Percentiles rank a stretch among this genome's conserved stretches.
phyloP scores from a whole-genome alignment of 2,113 vertebrate species.

The Rhadina sibilatrix region DNA sequence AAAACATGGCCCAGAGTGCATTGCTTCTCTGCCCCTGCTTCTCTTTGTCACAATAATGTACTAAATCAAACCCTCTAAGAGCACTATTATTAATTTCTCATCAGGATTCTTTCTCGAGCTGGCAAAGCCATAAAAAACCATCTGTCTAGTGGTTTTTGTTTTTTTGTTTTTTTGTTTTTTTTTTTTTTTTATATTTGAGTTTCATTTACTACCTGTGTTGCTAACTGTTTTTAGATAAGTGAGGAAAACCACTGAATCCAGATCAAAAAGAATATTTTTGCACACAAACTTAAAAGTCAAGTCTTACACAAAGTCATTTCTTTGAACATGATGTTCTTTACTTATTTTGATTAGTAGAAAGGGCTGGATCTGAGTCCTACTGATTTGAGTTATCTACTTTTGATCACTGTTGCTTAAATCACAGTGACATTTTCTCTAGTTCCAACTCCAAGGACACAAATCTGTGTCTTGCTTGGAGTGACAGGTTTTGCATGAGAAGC shows the following conservation, averaged over 20 bases:
- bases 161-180: too few relatives aligned
- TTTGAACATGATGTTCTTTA: slow-evolving; percentile 66
- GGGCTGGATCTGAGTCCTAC: slow-evolving; percentile 14
- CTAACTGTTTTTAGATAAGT: slow-evolving; percentile 11
- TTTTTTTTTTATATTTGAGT: neutral
- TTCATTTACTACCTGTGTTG: slow-evolving; percentile 37
- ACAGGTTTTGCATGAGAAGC: slow-evolving; percentile 15
- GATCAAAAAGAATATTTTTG: slow-evolving; percentile 65
- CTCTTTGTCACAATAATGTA: neutral
- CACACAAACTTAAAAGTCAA: slow-evolving; percentile 60
- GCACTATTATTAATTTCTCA: neutral
- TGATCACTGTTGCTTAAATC: slow-evolving; percentile 60
- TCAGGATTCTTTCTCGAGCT: neutral
- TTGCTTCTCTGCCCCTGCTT: fast-evolving
- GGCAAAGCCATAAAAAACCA: neutral
- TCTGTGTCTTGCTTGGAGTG: neutral
- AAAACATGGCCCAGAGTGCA: neutral
- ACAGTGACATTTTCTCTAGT: slow-evolving; percentile 40
- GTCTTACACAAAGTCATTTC: slow-evolving; percentile 21
- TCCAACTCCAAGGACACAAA: slow-evolving; percentile 37
- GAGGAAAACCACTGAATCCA: slow-evolving; percentile 30
- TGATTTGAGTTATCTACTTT: slow-evolving; percentile 47
- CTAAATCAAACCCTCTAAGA: neutral
- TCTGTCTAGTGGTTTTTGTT: neutral
- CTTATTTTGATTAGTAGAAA: slow-evolving; percentile 68